Conservation (phyloP, 2,113 vertebrate species). For the Syrmaticus mikado region DNA sequence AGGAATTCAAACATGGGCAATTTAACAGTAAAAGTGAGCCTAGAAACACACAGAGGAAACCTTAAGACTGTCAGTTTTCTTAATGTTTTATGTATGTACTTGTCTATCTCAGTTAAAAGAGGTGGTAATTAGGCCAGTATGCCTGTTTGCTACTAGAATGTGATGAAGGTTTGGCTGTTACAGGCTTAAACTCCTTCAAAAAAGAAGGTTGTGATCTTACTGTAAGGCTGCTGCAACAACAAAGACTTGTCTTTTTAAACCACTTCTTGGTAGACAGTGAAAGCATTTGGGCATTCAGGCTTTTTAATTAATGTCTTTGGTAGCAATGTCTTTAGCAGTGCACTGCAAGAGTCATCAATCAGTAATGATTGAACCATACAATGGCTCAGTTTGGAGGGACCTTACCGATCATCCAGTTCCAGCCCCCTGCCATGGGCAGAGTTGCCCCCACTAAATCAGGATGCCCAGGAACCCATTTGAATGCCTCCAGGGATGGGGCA, state of each 20-base stretch:
- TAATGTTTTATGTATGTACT: background rate
- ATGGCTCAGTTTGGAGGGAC: too few relatives aligned
- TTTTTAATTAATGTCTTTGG: slow-evolving; percentile 13
- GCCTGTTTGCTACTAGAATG: background rate
- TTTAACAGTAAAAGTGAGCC: background rate
- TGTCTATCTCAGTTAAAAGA: background rate
- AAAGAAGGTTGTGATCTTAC: slow-evolving; percentile 13
- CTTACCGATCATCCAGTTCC: too few relatives aligned
- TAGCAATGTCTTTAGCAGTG: background rate
- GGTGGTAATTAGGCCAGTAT: slow-evolving; percentile 19
- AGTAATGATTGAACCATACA: background rate
- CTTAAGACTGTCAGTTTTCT: background rate
- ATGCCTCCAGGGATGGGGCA: too few relatives aligned
- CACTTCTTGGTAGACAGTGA: background rate
- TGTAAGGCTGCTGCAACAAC: background rate
- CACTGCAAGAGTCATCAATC: background rate
- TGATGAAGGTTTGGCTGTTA: background rate
- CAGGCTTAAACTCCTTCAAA: background rate
- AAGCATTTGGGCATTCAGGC: background rate
- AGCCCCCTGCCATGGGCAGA: too few relatives aligned
- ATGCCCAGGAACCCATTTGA: too few relatives aligned
- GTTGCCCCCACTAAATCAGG: too few relatives aligned
- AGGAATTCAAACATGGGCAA: background rate
- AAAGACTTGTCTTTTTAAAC: background rate
- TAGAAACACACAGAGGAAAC: background rate